Conservation (phyloP, 2,797 vertebrate genomes). For the Cyclura pinguis region DNA sequence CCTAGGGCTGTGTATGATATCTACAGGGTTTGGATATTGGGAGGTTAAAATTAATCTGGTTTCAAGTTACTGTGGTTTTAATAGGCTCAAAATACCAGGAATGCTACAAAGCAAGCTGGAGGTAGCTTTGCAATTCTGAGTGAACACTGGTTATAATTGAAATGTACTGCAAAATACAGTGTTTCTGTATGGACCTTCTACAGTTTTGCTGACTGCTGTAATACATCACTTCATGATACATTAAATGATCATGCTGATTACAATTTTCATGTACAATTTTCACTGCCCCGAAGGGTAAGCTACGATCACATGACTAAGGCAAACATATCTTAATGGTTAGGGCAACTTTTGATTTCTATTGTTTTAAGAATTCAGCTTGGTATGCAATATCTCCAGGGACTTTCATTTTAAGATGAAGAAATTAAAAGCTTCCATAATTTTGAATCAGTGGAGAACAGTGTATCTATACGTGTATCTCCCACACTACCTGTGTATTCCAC, state of each 20-base stretch:
- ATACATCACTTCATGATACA: slow-evolving; percentile 42
- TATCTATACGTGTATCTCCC: not conserved
- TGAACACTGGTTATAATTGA: slow-evolving; percentile 12
- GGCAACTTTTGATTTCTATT: slow-evolving; percentile 41
- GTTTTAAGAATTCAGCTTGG: not conserved
- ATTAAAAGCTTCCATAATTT: not conserved
- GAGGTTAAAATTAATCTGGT: not conserved
- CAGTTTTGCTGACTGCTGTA: slow-evolving; percentile 27
- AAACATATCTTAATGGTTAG: slow-evolving; percentile 59
- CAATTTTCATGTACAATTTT: slow-evolving; percentile 44
- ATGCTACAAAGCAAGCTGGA: not conserved
- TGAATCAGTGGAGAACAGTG: not conserved
- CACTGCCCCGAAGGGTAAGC: slow-evolving; percentile 40
- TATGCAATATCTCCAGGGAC: not conserved
- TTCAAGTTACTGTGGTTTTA: slow-evolving; percentile 24
- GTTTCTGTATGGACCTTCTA: too few relatives aligned
- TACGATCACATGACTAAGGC: not conserved
- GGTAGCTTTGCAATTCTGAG: slow-evolving; percentile 45
- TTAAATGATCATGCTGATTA: slow-evolving; percentile 54
- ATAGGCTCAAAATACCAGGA: slow-evolving; percentile 36
- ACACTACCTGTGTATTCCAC: not conserved
- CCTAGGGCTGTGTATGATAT: not conserved
- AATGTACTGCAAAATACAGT: not conserved
- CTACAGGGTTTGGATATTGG: not conserved
- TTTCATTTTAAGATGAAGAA: not conserved